These are phyloP conservation scores for Xyrauchen texanus DNA, from an alignment of 2,113 vertebrate species.

Conservation along the genomic window DNA sequence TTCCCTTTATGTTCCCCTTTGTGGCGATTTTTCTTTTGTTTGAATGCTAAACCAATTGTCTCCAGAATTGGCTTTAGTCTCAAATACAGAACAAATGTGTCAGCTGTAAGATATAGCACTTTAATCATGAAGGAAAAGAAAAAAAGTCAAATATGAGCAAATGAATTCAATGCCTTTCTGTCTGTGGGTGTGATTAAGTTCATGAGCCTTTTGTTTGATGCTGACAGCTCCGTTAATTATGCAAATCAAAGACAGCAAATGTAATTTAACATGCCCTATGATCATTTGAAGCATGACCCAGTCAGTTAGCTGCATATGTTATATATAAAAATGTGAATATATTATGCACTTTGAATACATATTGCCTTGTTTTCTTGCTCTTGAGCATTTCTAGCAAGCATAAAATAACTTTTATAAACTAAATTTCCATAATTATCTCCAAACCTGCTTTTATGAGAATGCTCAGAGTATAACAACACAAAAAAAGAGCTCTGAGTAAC, in stretches of 20 bases:
- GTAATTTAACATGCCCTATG: constrained; percentile 36
- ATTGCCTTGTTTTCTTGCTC: not conserved
- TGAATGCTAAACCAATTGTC: not conserved
- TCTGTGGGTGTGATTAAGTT: constrained; percentile 24
- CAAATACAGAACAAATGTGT: not conserved
- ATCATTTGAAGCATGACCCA: constrained; percentile 29
- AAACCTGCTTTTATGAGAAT: constrained; percentile 14
- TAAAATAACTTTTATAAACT: not conserved
- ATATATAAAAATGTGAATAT: not conserved
- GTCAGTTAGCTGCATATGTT: not conserved
- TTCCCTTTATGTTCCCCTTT: constrained; percentile 25
- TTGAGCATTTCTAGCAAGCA: not conserved
- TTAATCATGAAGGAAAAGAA: not conserved
- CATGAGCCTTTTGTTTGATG: constrained; percentile 9
- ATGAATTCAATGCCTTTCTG: not conserved
- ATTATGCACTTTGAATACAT: not conserved
- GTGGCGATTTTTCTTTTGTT: not conserved
- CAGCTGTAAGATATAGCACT: constrained; percentile 8
- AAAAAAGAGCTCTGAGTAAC: not conserved
- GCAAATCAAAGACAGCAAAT: constrained; percentile 24
- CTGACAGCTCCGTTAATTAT: constrained; percentile 21
- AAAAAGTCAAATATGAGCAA: constrained; percentile 6
- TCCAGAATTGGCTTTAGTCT: constrained; percentile 22
- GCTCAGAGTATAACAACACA: not conserved
- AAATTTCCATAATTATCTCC: constrained; percentile 3